Evolutionary conservation across 2,888 invertebrate species (phyloP).

Genomic region (Elmis aenea): DNA sequence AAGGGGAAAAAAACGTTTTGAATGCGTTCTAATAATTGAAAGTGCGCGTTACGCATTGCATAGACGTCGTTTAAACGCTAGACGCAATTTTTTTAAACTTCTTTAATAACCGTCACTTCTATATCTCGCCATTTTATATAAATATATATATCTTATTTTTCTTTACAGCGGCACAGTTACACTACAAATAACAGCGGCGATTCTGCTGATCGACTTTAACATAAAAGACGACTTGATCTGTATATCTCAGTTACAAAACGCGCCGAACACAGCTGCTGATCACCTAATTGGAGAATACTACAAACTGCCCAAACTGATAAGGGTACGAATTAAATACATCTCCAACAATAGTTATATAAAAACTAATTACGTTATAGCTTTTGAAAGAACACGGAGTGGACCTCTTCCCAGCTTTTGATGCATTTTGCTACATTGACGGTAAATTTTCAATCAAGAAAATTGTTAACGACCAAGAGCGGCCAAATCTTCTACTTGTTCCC

Average conservation of each 20-base stretch:
- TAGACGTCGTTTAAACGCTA: background rate
- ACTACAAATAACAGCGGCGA: conserved; percentile 53
- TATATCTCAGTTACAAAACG: conserved; percentile 53
- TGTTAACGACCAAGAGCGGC: no score
- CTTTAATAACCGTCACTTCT: no score
- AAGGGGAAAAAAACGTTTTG: no score
- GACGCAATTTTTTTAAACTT: no score
- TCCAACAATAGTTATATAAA: background rate
- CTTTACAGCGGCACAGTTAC: conserved; percentile 51
- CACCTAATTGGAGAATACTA: conserved; percentile 57
- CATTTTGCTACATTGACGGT: conserved; percentile 64
- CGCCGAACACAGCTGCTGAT: conserved; percentile 57
- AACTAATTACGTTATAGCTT: conserved; percentile 28
- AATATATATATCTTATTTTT: no score
- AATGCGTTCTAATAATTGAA: no score
- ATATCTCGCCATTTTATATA: no score
- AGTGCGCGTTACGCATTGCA: background rate
- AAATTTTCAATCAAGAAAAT: no score
- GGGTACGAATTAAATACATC: conserved; percentile 46
- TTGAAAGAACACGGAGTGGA: conserved; percentile 64
- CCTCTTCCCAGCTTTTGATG: conserved; percentile 76
- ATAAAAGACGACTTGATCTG: conserved; percentile 48
- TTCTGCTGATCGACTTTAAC: conserved; percentile 54
- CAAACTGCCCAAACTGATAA: conserved; percentile 55
- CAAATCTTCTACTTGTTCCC: no score